Conservation (phyloP, 2,888 invertebrate genomes). For the Sminthurides aquaticus region DNA sequence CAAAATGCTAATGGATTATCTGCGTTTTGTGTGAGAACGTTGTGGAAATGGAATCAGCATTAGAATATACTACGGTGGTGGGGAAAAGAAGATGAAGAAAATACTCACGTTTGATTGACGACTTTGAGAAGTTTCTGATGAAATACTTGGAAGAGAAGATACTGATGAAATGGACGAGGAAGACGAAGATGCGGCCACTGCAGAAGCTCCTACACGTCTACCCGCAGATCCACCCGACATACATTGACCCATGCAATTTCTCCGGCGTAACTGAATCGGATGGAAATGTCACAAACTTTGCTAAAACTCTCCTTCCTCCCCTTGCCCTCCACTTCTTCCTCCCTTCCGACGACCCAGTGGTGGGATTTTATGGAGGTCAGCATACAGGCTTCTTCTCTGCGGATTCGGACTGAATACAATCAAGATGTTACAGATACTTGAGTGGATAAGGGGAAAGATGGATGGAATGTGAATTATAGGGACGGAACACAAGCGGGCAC, state of each 20-base stretch:
- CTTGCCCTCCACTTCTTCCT: background rate
- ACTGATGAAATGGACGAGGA: slow-evolving; percentile 8
- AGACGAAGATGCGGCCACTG: slow-evolving; percentile 30
- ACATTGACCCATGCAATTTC: slow-evolving; percentile 39
- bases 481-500: too few species aligned
- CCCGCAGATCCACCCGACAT: slow-evolving; percentile 34
- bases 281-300: background rate
- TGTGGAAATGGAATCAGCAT: too few species aligned
- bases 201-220: slow-evolving; percentile 29
- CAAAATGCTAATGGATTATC: too few species aligned
- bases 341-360: background rate
- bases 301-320: slow-evolving; percentile 2
- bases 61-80: too few species aligned
- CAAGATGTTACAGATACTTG: too few species aligned
- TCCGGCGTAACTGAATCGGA: background rate
- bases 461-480: too few species aligned
- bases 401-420: too few species aligned
- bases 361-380: too few species aligned
- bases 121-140: background rate
- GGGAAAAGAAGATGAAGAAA: too few species aligned
- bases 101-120: background rate
- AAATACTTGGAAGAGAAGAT: background rate
- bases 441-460: too few species aligned
- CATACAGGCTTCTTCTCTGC: too few species aligned
- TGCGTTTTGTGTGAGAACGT: too few species aligned